A percentile compares a stretch with the other conserved stretches of the same genome.
Conservation (phyloP, 1,140 invertebrate genomes). For the Pogonomyrmex barbatus region DNA sequence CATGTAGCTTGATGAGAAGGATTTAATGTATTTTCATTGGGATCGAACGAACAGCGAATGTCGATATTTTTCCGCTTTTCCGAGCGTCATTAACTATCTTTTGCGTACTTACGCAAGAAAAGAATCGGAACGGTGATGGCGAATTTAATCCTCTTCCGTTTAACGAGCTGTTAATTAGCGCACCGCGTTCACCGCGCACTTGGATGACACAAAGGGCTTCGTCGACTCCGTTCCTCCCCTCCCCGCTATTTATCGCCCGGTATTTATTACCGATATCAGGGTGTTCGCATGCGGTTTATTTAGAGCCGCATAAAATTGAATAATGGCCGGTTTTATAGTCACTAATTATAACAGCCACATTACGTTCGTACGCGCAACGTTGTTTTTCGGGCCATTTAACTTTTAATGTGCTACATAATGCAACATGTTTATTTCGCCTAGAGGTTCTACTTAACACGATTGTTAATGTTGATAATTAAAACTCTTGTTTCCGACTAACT, state of each 20-base stretch:
- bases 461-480: not conserved
- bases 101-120: constrained; percentile 13
- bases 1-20: not conserved
- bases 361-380: not conserved
- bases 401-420: constrained; percentile 2
- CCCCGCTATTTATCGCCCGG: constrained; percentile 1
- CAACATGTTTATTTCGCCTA: not conserved
- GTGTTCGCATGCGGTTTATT: constrained; percentile 21
- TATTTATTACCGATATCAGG: constrained; percentile 39
- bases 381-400: constrained; percentile 2
- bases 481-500: not conserved
- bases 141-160: constrained; percentile 37
- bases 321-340: constrained; percentile 29
- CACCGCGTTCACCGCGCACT: constrained; percentile 3
- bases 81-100: not conserved
- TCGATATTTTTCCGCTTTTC: constrained; percentile 1
- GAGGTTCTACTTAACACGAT: not conserved
- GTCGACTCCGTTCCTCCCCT: not conserved
- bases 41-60: not conserved
- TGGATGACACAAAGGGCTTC: constrained; percentile 35
- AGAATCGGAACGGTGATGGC: not conserved
- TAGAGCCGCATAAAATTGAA: constrained; percentile 8
- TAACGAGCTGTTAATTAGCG: constrained; percentile 53
- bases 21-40: not conserved
- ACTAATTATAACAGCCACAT: constrained; percentile 30